Evolutionary conservation across 2,797 vertebrate species (phyloP).

Genomic region (Luscinia megarhynchos): DNA sequence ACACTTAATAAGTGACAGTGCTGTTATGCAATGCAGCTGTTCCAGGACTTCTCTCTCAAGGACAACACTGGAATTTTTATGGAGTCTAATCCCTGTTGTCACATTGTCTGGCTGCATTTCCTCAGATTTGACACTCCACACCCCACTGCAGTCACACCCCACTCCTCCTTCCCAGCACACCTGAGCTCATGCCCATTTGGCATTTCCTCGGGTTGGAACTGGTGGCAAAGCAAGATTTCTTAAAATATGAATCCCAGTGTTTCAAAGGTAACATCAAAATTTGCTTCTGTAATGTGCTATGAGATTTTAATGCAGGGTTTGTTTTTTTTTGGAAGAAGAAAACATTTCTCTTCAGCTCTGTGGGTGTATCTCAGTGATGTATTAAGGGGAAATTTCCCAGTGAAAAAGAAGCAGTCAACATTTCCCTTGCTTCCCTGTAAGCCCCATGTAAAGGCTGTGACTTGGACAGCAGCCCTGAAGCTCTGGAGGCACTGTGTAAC

Average conservation of each 20-base stretch:
- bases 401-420: neutral
- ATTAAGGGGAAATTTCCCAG: neutral
- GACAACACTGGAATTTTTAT: neutral
- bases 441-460: neutral
- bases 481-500: neutral
- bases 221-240: neutral
- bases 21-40: neutral
- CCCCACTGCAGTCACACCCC: neutral
- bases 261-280: neutral
- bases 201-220: neutral
- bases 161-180: neutral
- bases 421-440: neutral
- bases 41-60: neutral
- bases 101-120: neutral
- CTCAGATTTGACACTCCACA: neutral
- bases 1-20: neutral
- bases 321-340: neutral
- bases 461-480: neutral
- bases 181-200: fast-evolving
- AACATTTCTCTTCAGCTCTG: neutral
- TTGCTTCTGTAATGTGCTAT: neutral
- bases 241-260: neutral
- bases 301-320: neutral
- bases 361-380: neutral
- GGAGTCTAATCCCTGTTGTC: neutral